Evolutionary conservation across 2,888 invertebrate genomes (phyloP).

Genomic region (Eupithecia dodoneata): DNA sequence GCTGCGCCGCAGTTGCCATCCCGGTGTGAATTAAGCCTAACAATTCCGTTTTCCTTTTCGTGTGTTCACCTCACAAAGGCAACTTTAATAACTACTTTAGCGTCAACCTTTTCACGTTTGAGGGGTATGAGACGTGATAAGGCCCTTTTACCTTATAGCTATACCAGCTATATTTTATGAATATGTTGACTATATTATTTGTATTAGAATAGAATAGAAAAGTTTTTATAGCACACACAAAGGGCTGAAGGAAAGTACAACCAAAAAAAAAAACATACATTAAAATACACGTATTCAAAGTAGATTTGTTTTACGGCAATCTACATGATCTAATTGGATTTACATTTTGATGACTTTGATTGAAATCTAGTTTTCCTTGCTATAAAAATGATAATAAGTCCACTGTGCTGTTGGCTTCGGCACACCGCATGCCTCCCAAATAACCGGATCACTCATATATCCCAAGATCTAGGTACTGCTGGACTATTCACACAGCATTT

Average conservation of each 20-base stretch:
- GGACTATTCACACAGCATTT: no score
- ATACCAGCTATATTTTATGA: conserved; percentile 14
- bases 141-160: conserved; percentile 6
- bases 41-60: conserved; percentile 11
- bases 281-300: no score
- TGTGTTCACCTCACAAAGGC: conserved; percentile 8
- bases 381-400: neutral
- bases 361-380: neutral
- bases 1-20: neutral
- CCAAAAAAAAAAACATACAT: no score
- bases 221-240: no score
- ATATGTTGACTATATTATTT: conserved; percentile 36
- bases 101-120: conserved; percentile 14
- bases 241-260: no score
- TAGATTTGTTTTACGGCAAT: neutral
- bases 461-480: no score
- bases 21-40: neutral
- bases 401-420: no score
- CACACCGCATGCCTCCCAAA: no score
- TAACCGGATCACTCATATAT: no score
- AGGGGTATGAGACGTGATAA: conserved; percentile 16
- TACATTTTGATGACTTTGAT: neutral
- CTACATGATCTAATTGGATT: neutral
- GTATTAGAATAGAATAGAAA: no score
- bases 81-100: conserved; percentile 16